These are phyloP conservation scores for Epinephelus coioides DNA, from an alignment of 2,797 vertebrate genomes.

Conservation along the genomic window DNA sequence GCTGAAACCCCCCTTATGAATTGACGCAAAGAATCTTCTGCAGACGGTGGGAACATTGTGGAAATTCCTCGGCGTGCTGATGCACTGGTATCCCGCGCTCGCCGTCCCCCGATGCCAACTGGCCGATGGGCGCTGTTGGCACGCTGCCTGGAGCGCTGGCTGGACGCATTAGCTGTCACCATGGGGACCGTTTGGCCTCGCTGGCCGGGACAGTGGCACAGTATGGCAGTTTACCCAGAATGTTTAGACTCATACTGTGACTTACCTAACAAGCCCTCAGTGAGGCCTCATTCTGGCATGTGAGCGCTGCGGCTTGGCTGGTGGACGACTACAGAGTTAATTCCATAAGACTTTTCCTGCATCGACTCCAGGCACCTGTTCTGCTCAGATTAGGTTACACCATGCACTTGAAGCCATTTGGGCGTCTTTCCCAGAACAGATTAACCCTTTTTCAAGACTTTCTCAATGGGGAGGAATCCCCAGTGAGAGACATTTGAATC, in stretches of 20 bases:
- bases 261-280: slow-evolving; percentile 48
- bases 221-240: slow-evolving; percentile 56
- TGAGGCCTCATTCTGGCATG: slow-evolving; percentile 35
- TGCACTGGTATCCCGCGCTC: slow-evolving; percentile 42
- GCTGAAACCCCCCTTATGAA: background rate
- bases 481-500: background rate
- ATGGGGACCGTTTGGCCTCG: slow-evolving; percentile 64
- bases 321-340: slow-evolving; percentile 44
- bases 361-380: slow-evolving; percentile 54
- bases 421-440: slow-evolving; percentile 29
- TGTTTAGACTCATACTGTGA: slow-evolving; percentile 64
- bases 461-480: background rate
- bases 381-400: slow-evolving; percentile 36
- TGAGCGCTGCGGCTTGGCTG: slow-evolving; percentile 11
- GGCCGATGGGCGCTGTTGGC: slow-evolving; percentile 63
- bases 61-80: slow-evolving; percentile 65
- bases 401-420: slow-evolving; percentile 20
- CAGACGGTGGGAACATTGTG: slow-evolving; percentile 67
- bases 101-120: slow-evolving; percentile 54
- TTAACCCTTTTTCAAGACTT: background rate
- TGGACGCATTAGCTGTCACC: slow-evolving; percentile 65
- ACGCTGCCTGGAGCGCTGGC: slow-evolving; percentile 50
- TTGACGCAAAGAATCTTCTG: slow-evolving; percentile 28
- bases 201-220: slow-evolving; percentile 53
- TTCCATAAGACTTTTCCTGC: slow-evolving; percentile 39